Percentiles rank a stretch among this genome's conserved stretches.
Evolutionary conservation across 2,113 vertebrate species (phyloP).

Genomic region (Pavo muticus): DNA sequence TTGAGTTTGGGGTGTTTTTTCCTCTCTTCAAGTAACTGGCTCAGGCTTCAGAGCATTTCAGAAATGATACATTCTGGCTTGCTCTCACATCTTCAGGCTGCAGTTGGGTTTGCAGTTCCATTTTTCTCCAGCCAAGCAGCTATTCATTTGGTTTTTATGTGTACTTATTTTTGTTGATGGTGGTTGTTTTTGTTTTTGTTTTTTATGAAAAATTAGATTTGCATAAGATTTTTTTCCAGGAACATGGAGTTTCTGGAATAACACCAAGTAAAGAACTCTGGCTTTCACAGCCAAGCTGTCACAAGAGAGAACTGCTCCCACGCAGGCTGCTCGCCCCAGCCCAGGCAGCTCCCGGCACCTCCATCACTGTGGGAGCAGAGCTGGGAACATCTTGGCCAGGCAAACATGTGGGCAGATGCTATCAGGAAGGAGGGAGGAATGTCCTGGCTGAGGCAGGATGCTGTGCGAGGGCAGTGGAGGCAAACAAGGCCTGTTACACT

Average conservation of each 20-base stretch:
- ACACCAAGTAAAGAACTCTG: neutral
- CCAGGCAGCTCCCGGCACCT: neutral
- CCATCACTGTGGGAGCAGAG: rapidly evolving
- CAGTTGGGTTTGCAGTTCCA: neutral
- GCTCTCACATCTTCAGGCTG: neutral
- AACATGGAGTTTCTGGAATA: neutral
- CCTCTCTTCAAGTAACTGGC: neutral
- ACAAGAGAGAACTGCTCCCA: neutral
- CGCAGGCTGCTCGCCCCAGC: rapidly evolving
- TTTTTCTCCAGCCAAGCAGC: neutral
- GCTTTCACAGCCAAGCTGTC: neutral
- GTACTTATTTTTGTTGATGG: neutral
- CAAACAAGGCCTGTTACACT: rapidly evolving
- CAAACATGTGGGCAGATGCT: neutral
- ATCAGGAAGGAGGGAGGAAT: neutral
- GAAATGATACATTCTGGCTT: neutral
- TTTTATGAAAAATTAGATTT: neutral
- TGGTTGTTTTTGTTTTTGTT: neutral
- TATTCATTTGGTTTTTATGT: neutral
- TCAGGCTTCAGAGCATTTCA: neutral
- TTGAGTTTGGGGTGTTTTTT: neutral
- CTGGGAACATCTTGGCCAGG: neutral
- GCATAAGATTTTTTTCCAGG: neutral
- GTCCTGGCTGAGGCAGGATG: neutral
- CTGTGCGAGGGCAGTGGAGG: neutral